These are phyloP conservation scores for Drosophila nigrodunni DNA, from an alignment of 1,140 invertebrate species.

Conservation along the genomic window DNA sequence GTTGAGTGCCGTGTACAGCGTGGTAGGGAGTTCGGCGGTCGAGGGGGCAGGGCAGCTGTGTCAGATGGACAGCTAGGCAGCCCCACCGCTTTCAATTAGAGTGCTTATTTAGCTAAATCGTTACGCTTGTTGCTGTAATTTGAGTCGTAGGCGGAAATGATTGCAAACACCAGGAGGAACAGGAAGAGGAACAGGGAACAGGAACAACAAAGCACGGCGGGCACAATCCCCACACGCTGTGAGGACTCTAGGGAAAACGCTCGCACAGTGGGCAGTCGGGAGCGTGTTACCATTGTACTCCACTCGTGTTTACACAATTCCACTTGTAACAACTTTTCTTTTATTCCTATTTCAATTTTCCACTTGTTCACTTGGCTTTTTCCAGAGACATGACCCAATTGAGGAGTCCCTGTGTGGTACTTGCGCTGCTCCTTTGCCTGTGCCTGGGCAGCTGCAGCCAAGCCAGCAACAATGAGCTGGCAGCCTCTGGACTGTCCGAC, in stretches of 20 bases:
- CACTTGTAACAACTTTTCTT: conserved; percentile 12
- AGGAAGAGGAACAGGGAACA: conserved; percentile 8
- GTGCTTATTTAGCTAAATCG: conserved; percentile 81
- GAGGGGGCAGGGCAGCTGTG: background rate
- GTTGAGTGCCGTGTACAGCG: conserved; percentile 35
- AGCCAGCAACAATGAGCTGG: conserved; percentile 53
- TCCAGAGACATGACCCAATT: conserved; percentile 50
- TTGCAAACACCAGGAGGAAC: conserved; percentile 48
- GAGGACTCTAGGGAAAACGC: conserved; percentile 49
- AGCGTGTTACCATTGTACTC: conserved; percentile 34
- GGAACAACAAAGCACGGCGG: conserved; percentile 8
- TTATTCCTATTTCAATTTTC: background rate
- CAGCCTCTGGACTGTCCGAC: conserved; percentile 54
- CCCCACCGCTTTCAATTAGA: conserved; percentile 77
- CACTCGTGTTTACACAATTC: conserved; percentile 34
- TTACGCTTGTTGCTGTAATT: conserved; percentile 73
- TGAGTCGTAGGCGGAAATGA: conserved; percentile 71
- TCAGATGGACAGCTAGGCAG: conserved; percentile 13
- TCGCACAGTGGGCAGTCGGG: conserved; percentile 29
- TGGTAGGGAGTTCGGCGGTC: background rate
- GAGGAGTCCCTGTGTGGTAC: conserved; percentile 28
- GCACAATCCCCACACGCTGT: conserved; percentile 1
- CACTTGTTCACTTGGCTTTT: conserved; percentile 7
- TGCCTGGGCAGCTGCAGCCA: conserved; percentile 38
- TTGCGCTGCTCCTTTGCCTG: conserved; percentile 46